Evolutionary conservation across 2,113 vertebrate species (phyloP).

Genomic region (Nanorana parkeri): DNA sequence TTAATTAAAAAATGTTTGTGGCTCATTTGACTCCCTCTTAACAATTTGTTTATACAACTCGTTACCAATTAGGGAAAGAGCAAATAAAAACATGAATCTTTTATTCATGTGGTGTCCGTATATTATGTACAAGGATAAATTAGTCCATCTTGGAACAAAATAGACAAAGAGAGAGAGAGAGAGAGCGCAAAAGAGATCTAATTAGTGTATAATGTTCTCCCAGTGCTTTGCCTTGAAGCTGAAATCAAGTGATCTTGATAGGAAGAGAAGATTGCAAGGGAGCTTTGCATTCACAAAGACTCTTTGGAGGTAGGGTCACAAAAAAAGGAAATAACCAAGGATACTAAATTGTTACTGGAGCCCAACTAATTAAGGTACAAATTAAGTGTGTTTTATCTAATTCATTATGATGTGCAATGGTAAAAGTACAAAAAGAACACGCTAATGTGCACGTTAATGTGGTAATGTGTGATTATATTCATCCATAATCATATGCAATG

Average conservation of each 20-base stretch:
- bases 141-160: conserved; percentile 49
- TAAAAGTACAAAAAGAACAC: neutral
- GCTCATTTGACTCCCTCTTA: neutral
- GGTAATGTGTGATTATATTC: no score
- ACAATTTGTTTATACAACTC: conserved; percentile 32
- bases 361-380: conserved; percentile 41
- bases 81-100: conserved; percentile 43
- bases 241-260: conserved; percentile 46
- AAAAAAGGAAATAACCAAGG: conserved; percentile 46
- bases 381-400: conserved; percentile 39
- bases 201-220: conserved; percentile 53
- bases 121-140: conserved; percentile 53
- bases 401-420: conserved; percentile 24
- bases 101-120: conserved; percentile 47
- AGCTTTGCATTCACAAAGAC: conserved; percentile 27
- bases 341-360: conserved; percentile 39
- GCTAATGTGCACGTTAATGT: neutral
- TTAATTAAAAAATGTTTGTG: neutral
- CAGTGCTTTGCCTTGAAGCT: conserved; percentile 46
- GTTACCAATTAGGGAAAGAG: conserved; percentile 31
- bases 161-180: conserved; percentile 44
- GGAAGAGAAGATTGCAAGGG: conserved; percentile 37
- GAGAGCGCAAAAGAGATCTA: conserved; percentile 45
- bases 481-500: no score
- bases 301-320: conserved; percentile 43